A percentile compares a stretch with the other conserved stretches of the same genome.
These are phyloP conservation scores for Hetaerina titia DNA, from an alignment of 2,888 invertebrate genomes.

Conservation along the genomic window DNA sequence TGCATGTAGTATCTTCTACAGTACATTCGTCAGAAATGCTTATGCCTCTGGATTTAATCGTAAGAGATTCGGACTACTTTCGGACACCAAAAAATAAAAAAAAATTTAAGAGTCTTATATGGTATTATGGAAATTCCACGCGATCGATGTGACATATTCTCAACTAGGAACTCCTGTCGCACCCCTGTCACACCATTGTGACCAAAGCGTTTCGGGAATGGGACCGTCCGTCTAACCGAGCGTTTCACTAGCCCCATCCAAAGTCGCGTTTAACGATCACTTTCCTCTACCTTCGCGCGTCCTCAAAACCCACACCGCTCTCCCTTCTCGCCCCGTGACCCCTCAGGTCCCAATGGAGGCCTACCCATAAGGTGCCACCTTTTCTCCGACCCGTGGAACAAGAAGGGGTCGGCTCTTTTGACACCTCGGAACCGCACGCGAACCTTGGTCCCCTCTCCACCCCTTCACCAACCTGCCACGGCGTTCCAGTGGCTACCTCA, in stretches of 20 bases:
- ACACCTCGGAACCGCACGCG: slow-evolving; percentile 18
- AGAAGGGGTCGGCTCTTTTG: not conserved
- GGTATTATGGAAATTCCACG: too few species aligned
- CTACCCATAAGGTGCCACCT: not conserved
- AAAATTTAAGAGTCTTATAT: too few species aligned
- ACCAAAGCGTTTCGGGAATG: too few species aligned
- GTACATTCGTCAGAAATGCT: too few species aligned
- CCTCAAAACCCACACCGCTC: not conserved
- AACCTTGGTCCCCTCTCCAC: not conserved
- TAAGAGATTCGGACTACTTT: too few species aligned
- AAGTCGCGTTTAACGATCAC: not conserved
- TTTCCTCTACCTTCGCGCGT: not conserved
- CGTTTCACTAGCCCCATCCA: not conserved
- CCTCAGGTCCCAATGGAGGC: not conserved
- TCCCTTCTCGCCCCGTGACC: not conserved
- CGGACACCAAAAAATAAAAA: too few species aligned
- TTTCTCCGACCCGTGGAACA: not conserved
- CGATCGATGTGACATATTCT: too few species aligned
- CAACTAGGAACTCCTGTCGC: too few species aligned
- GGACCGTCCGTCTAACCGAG: too few species aligned
- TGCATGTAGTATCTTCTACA: too few species aligned
- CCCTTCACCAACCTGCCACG: not conserved
- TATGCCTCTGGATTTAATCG: too few species aligned
- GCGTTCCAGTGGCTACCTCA: slow-evolving; percentile 13
- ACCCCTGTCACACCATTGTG: too few species aligned